Conservation (phyloP, 2,797 vertebrate species). For the Mionectes olivaceus region DNA sequence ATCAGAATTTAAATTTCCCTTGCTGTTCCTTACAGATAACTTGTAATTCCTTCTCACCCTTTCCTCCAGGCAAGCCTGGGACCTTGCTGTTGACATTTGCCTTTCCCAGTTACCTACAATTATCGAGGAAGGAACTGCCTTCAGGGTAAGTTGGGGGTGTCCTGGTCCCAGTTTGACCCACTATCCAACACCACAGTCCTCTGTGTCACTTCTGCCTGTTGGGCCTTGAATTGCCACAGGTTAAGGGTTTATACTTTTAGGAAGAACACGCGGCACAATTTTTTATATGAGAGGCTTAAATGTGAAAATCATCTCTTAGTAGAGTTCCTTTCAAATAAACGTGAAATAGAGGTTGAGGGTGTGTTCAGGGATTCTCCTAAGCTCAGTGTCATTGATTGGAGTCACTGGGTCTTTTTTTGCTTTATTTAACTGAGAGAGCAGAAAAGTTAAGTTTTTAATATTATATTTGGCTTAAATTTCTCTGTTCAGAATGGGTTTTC, state of each 20-base stretch:
- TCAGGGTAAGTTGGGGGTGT: constrained; percentile 85
- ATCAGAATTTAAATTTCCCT: neutral
- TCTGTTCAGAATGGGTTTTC: neutral
- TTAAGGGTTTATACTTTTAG: neutral
- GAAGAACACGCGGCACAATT: neutral
- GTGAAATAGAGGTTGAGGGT: neutral
- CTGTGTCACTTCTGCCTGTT: fast-evolving
- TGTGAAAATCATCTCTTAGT: neutral
- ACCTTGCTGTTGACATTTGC: constrained; percentile 97
- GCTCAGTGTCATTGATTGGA: neutral
- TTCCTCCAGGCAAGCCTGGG: constrained; percentile 93
- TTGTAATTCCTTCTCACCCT: neutral
- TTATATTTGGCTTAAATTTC: neutral
- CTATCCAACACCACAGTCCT: neutral
- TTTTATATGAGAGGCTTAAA: neutral
- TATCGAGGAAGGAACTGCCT: constrained; percentile 96
- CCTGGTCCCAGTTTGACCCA: neutral
- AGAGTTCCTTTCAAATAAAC: neutral
- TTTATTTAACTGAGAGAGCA: neutral
- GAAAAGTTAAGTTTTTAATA: neutral
- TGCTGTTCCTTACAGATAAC: fast-evolving
- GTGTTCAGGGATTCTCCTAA: neutral
- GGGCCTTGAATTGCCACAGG: neutral
- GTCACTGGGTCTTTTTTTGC: neutral
- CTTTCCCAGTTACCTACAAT: constrained; percentile 97